A percentile compares a stretch with the other conserved stretches of the same genome.
Conservation (phyloP, 2,797 vertebrate genomes). For the Pristis pectinata region DNA sequence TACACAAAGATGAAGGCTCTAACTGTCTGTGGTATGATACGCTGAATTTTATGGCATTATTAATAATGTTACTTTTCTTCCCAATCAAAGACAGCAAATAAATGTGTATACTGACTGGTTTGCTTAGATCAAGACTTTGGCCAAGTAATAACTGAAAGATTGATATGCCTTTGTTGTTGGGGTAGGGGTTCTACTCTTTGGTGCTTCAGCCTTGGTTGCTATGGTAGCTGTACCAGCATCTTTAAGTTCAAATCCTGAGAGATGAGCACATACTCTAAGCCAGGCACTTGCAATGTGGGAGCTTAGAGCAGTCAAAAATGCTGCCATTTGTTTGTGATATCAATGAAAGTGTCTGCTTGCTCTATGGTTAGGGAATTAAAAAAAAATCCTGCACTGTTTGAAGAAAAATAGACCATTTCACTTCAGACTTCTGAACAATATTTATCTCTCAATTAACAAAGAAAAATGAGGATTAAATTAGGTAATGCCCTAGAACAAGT, state of each 20-base stretch:
- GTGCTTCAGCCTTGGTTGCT: constrained; percentile 1
- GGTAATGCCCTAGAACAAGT: too few relatives aligned
- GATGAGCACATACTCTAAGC: too few relatives aligned
- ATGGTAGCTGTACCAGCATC: too few relatives aligned
- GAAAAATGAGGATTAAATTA: too few relatives aligned
- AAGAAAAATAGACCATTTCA: too few relatives aligned
- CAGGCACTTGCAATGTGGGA: too few relatives aligned
- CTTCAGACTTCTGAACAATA: too few relatives aligned
- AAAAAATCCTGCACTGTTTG: too few relatives aligned
- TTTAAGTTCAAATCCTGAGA: background rate
- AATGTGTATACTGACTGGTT: background rate
- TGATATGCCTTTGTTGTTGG: background rate
- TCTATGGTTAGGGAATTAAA: too few relatives aligned
- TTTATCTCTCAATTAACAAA: too few relatives aligned
- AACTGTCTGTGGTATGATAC: background rate
- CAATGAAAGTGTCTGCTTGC: background rate
- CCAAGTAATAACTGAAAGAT: background rate
- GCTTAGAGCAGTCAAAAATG: too few relatives aligned
- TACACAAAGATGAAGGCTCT: background rate
- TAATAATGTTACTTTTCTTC: constrained; percentile 25
- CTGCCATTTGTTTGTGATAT: too few relatives aligned
- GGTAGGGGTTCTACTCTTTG: background rate
- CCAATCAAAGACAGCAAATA: constrained; percentile 5
- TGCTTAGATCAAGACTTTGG: background rate
- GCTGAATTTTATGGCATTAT: constrained; percentile 16